Evolutionary conservation across 2,888 invertebrate species (phyloP), one percentile per base, ranked within the genome.

Genomic region (Pyrochroa serraticornis): DNA sequence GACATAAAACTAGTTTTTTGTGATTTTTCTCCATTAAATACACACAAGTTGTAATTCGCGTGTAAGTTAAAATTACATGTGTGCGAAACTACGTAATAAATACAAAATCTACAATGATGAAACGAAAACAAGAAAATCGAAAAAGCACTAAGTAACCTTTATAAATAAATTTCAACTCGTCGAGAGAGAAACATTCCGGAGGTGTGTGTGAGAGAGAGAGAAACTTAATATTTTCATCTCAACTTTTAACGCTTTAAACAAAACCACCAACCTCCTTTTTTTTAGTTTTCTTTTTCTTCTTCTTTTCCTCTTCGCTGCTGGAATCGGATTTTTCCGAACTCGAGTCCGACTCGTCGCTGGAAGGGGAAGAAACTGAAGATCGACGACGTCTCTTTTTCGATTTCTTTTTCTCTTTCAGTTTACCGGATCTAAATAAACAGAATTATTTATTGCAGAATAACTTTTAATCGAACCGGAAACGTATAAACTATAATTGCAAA

Each of bases 211-310:
- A n/a, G 22, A 22, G 22, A 22, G 22, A 2, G 5, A 22, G 22
- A 22, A 5, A 22, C 22, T 22, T 22, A 22, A 22, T 22, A 3
- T 22, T 22, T 22, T 22, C 22, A 22, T 22, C 22, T 22, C 22
- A 5, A 22, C 22, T 22, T 22, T 22, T 2, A 22, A 3, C 22
- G 7, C 13, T 37, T 34, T 45, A 7, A 41, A 35, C 41, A 39
- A 41, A 55, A 14, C 22, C 41, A 74, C 78, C 66, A 73, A 79
- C 80, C 79, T 80, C 82, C 56, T 82, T 83, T 64, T 81, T 78
- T 67, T 79, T 82, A 51, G 63, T 68, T 63, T 76, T 81, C 30
- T 81, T 82, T 56, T 82, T 82, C 64, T 79, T 82, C 37, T 79
- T 81, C 52, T 78, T 77, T 5, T 82, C 81, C 38, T 79, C 78